phyloP scores from a whole-genome alignment of 2,113 vertebrate genomes.

The Plecturocebus donacophilus region DNA sequence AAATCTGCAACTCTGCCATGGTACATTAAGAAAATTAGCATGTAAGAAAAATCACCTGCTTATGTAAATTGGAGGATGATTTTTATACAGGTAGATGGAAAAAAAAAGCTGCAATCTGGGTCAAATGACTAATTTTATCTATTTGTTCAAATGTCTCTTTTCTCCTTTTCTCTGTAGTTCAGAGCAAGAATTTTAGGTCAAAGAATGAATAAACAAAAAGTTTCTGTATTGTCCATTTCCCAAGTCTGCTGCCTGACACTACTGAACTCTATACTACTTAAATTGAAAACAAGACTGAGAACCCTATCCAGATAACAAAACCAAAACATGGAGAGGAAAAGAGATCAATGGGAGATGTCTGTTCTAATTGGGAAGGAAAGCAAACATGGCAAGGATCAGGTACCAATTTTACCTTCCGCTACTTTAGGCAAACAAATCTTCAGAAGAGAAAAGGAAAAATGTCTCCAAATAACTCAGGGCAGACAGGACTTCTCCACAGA shows the following conservation, averaged over 20 bases:
- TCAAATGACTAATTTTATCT: conserved; percentile 77
- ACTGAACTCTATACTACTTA: conserved; percentile 39
- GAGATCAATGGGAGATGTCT: conserved; percentile 59
- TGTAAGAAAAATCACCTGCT: conserved; percentile 75
- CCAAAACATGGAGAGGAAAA: conserved; percentile 36
- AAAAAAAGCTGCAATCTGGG: conserved; percentile 59
- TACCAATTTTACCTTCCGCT: conserved; percentile 53
- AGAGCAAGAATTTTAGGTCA: conserved; percentile 70
- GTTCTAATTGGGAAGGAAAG: conserved; percentile 58
- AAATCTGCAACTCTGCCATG: conserved; percentile 58
- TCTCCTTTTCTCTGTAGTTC: conserved; percentile 61
- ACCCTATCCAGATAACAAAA: conserved; percentile 32
- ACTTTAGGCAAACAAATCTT: conserved; percentile 56
- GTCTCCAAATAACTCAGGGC: conserved; percentile 10
- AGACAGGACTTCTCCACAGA: conserved; percentile 40
- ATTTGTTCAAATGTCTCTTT: conserved; percentile 69
- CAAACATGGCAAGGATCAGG: conserved; percentile 57
- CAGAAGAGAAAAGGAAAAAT: conserved; percentile 48
- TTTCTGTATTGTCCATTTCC: conserved; percentile 58
- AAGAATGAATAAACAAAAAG: conserved; percentile 58
- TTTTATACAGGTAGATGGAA: conserved; percentile 60
- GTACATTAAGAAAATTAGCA: conserved; percentile 76
- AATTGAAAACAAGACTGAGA: conserved; percentile 46
- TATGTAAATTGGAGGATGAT: conserved; percentile 67
- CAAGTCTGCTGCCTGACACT: conserved; percentile 40